Conservation (phyloP, 2,888 invertebrate genomes). For the Pachymerium ferrugineum region DNA sequence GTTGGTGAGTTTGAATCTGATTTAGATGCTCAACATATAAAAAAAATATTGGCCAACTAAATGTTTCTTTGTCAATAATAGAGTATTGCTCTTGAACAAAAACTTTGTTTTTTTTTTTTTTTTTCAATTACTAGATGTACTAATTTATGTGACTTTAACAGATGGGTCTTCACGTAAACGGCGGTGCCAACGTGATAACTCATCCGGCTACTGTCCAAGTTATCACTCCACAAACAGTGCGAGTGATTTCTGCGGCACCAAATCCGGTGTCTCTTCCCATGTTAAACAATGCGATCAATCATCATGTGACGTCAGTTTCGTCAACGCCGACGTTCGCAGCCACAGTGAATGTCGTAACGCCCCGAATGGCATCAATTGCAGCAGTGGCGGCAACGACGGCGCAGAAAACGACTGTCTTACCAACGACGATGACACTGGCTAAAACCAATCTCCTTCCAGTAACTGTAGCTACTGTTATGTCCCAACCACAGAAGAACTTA, state of each 20-base stretch:
- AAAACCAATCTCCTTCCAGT: constrained; percentile 15
- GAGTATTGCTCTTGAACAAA: no score
- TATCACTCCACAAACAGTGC: constrained; percentile 1
- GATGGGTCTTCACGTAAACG: constrained; percentile 29
- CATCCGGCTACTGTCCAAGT: constrained; percentile 28
- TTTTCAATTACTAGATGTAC: background rate
- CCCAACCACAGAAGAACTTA: background rate
- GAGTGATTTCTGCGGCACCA: constrained; percentile 26
- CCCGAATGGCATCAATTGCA: background rate
- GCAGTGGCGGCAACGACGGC: background rate
- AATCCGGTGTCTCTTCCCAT: background rate
- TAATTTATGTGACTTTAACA: background rate
- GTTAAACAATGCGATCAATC: background rate
- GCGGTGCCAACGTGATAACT: constrained; percentile 1
- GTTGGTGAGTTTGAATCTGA: no score
- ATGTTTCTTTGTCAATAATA: no score
- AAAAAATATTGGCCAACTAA: no score
- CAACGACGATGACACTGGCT: constrained; percentile 1
- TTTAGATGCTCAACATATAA: no score
- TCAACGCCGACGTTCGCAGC: background rate
- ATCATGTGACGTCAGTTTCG: no score
- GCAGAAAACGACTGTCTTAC: no score
- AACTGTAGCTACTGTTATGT: background rate
- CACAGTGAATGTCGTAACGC: background rate
- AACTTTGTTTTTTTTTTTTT: background rate